phyloP scores from a whole-genome alignment of 1,140 invertebrate genomes.

The Zaprionus inermis region DNA sequence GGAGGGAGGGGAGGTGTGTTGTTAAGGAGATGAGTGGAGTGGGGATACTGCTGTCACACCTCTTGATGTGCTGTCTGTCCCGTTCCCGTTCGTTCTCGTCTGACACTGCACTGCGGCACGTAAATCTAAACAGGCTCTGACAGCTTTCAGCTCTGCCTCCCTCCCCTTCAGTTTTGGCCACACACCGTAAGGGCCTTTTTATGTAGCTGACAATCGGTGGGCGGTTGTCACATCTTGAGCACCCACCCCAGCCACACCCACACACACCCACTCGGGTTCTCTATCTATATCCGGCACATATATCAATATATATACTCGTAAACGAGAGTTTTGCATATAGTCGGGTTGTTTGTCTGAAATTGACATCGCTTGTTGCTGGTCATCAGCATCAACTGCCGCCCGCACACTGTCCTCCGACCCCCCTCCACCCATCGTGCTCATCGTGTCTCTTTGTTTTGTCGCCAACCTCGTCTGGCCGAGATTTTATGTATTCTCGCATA shows the following conservation, averaged over 20 bases:
- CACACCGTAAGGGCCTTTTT: conserved; percentile 57
- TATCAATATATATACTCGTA: conserved; percentile 58
- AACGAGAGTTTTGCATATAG: conserved; percentile 38
- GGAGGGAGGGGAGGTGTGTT: background rate
- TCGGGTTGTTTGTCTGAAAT: conserved; percentile 76
- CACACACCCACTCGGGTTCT: conserved; percentile 22
- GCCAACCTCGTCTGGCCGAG: conserved; percentile 53
- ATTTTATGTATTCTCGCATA: conserved; percentile 73
- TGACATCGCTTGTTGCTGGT: conserved; percentile 67
- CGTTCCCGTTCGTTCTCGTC: conserved; percentile 19
- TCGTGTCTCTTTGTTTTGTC: conserved; percentile 59
- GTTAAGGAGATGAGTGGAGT: background rate
- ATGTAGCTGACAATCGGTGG: conserved; percentile 45
- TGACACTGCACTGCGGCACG: conserved; percentile 78
- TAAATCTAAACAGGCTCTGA: conserved; percentile 81
- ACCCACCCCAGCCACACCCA: conserved; percentile 30
- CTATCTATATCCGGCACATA: conserved; percentile 57
- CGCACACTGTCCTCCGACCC: too few species aligned
- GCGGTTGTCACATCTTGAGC: conserved; percentile 63
- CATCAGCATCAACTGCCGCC: conserved; percentile 10
- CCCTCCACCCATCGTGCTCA: background rate
- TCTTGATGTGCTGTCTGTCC: conserved; percentile 59
- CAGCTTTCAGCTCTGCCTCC: conserved; percentile 67
- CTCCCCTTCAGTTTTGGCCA: background rate
- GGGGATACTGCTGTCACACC: conserved; percentile 34